Evolutionary conservation across 2,888 invertebrate genomes (phyloP).

Genomic region (Pemphredon lugubris): DNA sequence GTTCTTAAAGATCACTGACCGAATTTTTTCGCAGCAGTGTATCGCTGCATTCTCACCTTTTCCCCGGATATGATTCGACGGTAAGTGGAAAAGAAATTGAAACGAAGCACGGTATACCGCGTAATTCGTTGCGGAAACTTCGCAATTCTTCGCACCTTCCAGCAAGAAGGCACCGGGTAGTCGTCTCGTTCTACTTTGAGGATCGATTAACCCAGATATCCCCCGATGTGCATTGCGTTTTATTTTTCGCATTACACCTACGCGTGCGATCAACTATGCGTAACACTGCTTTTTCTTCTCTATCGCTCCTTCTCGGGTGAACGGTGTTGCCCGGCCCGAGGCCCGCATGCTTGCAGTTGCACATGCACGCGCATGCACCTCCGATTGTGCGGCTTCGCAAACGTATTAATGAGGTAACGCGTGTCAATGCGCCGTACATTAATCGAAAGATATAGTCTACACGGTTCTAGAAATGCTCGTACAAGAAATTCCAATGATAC

Average conservation of each 20-base stretch:
- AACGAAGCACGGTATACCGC: too few species aligned
- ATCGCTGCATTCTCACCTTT: too few species aligned
- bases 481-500: too few species aligned
- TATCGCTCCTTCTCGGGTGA: constrained; percentile 18
- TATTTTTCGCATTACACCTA: constrained; percentile 40
- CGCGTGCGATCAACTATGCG: constrained; percentile 36
- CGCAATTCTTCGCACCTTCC: too few species aligned
- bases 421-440: constrained; percentile 13
- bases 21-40: too few species aligned
- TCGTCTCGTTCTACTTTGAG: constrained; percentile 54
- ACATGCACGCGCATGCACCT: not conserved
- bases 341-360: constrained; percentile 18
- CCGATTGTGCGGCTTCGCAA: not conserved
- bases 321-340: constrained; percentile 14
- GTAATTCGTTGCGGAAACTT: too few species aligned
- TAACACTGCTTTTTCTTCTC: constrained; percentile 24
- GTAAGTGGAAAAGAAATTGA: too few species aligned
- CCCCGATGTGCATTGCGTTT: constrained; percentile 16
- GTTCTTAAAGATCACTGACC: too few species aligned
- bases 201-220: constrained; percentile 62
- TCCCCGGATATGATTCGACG: too few species aligned
- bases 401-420: constrained; percentile 24
- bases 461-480: too few species aligned
- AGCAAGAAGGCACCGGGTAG: constrained; percentile 9
- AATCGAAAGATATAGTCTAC: constrained; percentile 8